Base-by-base conservation (phyloP, 2,797 vertebrate genomes). In the Spinus olivaceus region DNA sequence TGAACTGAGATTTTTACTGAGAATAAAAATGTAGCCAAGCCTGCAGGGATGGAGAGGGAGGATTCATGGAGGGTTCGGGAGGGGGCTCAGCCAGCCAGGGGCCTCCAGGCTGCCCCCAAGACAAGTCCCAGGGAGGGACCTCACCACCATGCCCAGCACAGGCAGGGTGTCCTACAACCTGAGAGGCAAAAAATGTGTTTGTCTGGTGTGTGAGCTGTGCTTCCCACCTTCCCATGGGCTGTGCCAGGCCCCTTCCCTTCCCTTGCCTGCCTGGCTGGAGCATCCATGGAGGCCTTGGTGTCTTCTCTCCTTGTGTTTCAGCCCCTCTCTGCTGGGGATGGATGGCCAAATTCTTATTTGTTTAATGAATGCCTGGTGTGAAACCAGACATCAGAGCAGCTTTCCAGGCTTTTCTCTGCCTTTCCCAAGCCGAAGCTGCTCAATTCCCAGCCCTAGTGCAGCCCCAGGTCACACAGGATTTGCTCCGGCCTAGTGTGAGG, bases 201-300 rank as follows among this genome's bases (percentile, higher is more conserved):
- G 6, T n/a, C 17, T 57, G 39, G 28, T 14, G 6, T 69, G 79
- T 28, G 46, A n/a, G 8, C 37, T 54, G 53, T 70, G 22, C 28
- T 73, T 74, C 28, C 25, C 44, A 17, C 77, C 33, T 86, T 56
- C 41, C 32, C 25, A 15, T 14, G 4, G 64, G 47, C 44, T 81
- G 59, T 83, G 27, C 57, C 1, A 0, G 25, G 39, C 79, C 39
- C 39, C 39, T 39, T 39, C 39, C 39, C 39, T 39, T 39, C 21
- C 61, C 33, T 20, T 22, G 12, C 80, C 37, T 60, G 39, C 35
- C 18, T 56, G 37, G 14, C 33, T 51, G 51, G n/a, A 88, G 70
- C 53, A 51, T 63, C 4, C 4, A 0, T 14, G 47, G 83, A 39
- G 47, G n/a, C 47, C 30, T 10, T 2, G 1, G 47, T 33, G 46